Conservation (phyloP, 2,113 vertebrate species). For the Callocephalon fimbriatum region DNA sequence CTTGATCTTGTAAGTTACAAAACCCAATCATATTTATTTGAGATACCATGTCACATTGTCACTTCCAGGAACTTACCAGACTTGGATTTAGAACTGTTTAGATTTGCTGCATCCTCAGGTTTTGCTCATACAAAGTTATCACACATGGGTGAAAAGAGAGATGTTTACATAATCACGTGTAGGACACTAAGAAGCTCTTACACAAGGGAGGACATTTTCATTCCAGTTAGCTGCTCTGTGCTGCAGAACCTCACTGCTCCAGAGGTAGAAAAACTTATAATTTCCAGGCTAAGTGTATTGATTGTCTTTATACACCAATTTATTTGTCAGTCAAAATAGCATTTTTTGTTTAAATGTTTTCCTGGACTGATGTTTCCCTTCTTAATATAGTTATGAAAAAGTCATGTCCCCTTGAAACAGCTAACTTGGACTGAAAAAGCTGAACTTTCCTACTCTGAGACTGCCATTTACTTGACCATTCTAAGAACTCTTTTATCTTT, state of each 20-base stretch:
- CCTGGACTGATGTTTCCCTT: neutral
- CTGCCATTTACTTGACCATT: neutral
- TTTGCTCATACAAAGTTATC: neutral
- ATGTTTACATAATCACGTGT: rapidly evolving
- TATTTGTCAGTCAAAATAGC: neutral
- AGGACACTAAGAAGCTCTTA: neutral
- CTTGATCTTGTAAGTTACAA: neutral
- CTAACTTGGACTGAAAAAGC: neutral
- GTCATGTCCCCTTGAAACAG: neutral
- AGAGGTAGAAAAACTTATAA: neutral
- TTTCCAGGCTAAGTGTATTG: neutral
- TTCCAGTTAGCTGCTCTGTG: neutral
- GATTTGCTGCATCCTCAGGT: neutral
- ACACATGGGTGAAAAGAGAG: neutral
- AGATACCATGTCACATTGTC: neutral
- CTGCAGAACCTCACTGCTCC: neutral
- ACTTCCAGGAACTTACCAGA: neutral
- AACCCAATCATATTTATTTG: neutral
- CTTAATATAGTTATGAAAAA: neutral
- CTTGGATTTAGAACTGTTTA: neutral
- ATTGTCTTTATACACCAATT: neutral
- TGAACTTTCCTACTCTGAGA: neutral
- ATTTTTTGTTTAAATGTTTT: neutral
- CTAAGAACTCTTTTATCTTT: neutral
- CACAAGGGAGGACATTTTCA: neutral